Evolutionary conservation across 2,888 invertebrate species (phyloP).

Genomic region (Corbicula japonica): DNA sequence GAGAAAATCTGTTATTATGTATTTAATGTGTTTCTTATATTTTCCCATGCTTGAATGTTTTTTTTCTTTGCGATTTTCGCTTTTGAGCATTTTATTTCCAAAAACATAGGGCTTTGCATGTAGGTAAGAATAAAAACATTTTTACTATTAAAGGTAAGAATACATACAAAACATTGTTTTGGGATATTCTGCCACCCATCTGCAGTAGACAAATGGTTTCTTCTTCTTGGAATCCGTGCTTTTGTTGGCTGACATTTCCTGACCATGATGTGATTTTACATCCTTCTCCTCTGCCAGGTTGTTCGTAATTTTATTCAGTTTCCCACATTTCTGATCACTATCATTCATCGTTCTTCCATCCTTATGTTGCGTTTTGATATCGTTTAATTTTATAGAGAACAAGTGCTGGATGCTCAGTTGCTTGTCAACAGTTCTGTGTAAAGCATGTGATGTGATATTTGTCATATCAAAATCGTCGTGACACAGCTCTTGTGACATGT

Average conservation of each 20-base stretch:
- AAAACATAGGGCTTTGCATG: too few relatives aligned
- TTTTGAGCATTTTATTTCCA: too few relatives aligned
- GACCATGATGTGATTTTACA: not conserved
- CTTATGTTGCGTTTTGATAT: slow-evolving; percentile 3
- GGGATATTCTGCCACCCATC: slow-evolving; percentile 47
- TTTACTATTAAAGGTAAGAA: too few relatives aligned
- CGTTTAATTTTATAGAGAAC: slow-evolving; percentile 31
- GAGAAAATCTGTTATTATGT: too few relatives aligned
- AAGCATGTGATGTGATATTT: too few relatives aligned
- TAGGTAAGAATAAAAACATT: too few relatives aligned
- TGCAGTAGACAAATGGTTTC: slow-evolving; percentile 56
- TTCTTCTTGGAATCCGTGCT: not conserved
- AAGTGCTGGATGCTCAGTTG: slow-evolving; percentile 30
- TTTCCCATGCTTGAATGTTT: too few relatives aligned
- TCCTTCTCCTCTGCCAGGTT: not conserved
- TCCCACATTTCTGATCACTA: not conserved
- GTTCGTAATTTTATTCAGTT: slow-evolving; percentile 14
- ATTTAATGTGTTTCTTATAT: too few relatives aligned
- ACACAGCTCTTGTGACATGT: not conserved
- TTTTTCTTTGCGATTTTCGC: too few relatives aligned
- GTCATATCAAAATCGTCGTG: too few relatives aligned
- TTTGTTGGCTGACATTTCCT: not conserved
- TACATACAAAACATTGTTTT: slow-evolving; percentile 57
- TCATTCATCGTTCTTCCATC: not conserved
- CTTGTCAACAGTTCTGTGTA: too few relatives aligned